Percentiles rank a stretch among this genome's conserved stretches.
phyloP scores from a whole-genome alignment of 2,888 invertebrate species.

The Oscheius sp. region DNA sequence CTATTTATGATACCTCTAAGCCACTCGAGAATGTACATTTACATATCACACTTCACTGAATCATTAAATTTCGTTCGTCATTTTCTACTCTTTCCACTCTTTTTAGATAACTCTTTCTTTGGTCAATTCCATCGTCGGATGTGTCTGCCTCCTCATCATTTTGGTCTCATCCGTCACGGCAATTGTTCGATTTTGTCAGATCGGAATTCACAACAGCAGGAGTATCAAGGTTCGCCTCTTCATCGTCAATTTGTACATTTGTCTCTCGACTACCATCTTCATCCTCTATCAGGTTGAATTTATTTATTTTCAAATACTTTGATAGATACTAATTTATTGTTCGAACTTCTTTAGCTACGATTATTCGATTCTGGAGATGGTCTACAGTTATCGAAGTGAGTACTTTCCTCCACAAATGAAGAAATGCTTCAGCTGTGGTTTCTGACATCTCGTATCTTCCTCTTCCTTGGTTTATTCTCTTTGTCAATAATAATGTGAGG shows the following conservation, averaged over 20 bases:
- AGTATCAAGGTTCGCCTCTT: neutral
- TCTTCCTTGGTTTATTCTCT: neutral
- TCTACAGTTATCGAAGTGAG: constrained; percentile 12
- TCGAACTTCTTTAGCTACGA: neutral
- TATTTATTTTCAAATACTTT: neutral
- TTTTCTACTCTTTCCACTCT: neutral
- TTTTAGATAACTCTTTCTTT: constrained; percentile 12
- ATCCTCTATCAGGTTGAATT: neutral
- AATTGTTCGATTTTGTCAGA: neutral
- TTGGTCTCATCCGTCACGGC: neutral
- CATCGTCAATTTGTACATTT: neutral
- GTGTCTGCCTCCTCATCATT: constrained; percentile 5
- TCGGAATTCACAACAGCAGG: neutral
- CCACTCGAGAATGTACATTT: neutral
- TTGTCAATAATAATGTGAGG: neutral
- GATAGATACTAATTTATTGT: constrained; percentile 2
- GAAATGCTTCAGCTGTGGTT: neutral
- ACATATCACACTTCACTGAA: neutral
- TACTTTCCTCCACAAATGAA: neutral
- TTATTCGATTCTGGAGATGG: neutral
- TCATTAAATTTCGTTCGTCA: neutral
- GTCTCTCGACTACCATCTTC: neutral
- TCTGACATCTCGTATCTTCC: constrained; percentile 10
- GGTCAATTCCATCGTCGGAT: neutral
- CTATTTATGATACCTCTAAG: neutral